These are phyloP conservation scores for Machimus rusticus DNA, from an alignment of 2,888 invertebrate species.

Conservation along the genomic window DNA sequence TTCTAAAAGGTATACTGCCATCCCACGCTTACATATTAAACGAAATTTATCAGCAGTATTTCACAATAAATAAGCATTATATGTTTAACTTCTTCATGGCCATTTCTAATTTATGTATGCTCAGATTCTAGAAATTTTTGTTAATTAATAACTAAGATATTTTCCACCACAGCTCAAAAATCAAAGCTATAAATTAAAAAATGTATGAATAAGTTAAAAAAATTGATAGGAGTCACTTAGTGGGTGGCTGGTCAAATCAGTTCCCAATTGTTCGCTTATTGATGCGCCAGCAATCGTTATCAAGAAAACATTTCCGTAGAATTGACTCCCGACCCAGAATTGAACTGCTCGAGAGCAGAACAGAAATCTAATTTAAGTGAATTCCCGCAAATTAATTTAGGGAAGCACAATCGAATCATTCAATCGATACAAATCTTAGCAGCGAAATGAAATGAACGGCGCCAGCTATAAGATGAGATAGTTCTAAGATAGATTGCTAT, in stretches of 20 bases:
- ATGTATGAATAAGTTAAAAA: too few relatives aligned
- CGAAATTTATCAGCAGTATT: too few relatives aligned
- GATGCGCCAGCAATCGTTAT: background rate
- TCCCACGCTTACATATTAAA: too few relatives aligned
- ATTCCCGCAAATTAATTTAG: constrained; percentile 24
- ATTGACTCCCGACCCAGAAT: background rate
- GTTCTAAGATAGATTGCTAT: background rate
- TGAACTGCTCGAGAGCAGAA: background rate
- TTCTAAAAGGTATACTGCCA: too few relatives aligned
- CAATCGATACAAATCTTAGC: constrained; percentile 8
- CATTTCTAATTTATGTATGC: too few relatives aligned
- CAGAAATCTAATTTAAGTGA: constrained; percentile 1
- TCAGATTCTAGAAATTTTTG: too few relatives aligned
- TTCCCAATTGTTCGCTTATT: background rate
- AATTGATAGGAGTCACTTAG: background rate
- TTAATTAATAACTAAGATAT: too few relatives aligned
- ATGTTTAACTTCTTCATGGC: too few relatives aligned
- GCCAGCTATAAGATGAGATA: background rate
- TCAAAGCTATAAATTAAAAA: too few relatives aligned
- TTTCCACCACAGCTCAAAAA: too few relatives aligned
- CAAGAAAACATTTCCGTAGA: background rate
- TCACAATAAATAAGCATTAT: too few relatives aligned
- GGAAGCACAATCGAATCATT: constrained; percentile 11
- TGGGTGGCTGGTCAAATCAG: background rate
- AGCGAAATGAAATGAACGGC: background rate